Base-by-base conservation (phyloP, 1,140 invertebrate species). In the Aphaenogaster rudis region DNA sequence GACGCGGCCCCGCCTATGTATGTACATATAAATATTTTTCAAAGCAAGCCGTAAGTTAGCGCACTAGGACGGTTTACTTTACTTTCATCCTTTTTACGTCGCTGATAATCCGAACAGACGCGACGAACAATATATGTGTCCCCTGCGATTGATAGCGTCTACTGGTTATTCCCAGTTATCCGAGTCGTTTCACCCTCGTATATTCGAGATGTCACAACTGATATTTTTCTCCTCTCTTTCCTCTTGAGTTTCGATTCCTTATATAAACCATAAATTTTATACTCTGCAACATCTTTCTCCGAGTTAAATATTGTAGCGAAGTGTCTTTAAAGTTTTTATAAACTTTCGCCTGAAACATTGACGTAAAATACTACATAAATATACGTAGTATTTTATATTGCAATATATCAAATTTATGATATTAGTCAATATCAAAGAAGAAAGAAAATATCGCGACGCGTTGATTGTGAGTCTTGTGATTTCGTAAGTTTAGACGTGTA, bases 21-120 rank as follows among this genome's bases (percentile, higher is more conserved):
- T 82, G 42, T 82, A 50, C 48, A 39, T 71, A 82, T 72, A 82
- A 61, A 82, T 71, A 82, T 69, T 81, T 74, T 61, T 84, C 54
- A 84, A 84, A 84, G 80, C 72, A 42, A 57, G 54, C 48, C 36
- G 52, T 42, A 74, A 54, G 79, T 69, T 66, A 59, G 8, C 52
- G 21, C 67, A 52, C 63, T 71, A 50, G 39, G 64, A 86, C 15
- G 52, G 69, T 86, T 85, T 39, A 80, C 45, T 64, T 64, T 61
- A 74, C 59, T 54, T 28, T 48, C 54, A 72, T 87, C 57, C 39
- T 17, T 50, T 59, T 82, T 57, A 39, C 33, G 8, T 17, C 11
- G 9, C 33, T 54, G 72, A 64, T 69, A 85, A 89, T 59, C 39
- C 48, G 33, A 63, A 64, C 36, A 71, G 86, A 84, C 48, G 6